These are phyloP conservation scores for Moxostoma hubbsi DNA, from an alignment of 2,797 vertebrate genomes.

Conservation along the genomic window DNA sequence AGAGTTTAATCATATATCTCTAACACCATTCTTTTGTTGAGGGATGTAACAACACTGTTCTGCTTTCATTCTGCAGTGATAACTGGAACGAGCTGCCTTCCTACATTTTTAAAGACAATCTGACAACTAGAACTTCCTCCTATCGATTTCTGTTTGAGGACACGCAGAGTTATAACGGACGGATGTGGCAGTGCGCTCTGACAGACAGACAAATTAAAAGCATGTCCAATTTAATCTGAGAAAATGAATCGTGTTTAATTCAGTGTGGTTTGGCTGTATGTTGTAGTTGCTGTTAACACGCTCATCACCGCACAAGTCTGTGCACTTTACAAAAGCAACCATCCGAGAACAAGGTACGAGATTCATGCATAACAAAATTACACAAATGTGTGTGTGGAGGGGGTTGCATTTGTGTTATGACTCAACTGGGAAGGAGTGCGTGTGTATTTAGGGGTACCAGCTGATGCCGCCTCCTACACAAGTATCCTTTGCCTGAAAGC, in stretches of 20 bases:
- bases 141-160: constrained; percentile 51
- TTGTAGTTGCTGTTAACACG: no score
- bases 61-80: constrained; percentile 30
- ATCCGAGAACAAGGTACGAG: constrained; percentile 34
- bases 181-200: constrained; percentile 30
- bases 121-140: constrained; percentile 41
- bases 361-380: constrained; percentile 19
- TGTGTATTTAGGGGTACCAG: constrained; percentile 5
- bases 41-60: constrained; percentile 48
- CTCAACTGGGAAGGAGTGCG: constrained; percentile 37
- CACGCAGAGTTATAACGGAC: constrained; percentile 43
- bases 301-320: constrained; percentile 16
- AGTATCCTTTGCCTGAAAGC: constrained; percentile 14
- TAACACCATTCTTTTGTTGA: constrained; percentile 27
- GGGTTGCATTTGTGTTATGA: background rate
- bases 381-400: background rate
- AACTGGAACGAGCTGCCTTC: constrained; percentile 43
- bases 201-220: constrained; percentile 50
- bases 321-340: constrained; percentile 24
- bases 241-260: constrained; percentile 25
- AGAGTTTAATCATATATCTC: constrained; percentile 46
- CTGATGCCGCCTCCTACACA: constrained; percentile 2
- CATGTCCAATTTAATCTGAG: constrained; percentile 41
- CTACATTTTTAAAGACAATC: constrained; percentile 56
- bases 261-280: constrained; percentile 10